Base-by-base conservation (phyloP, 2,113 vertebrate genomes). In the Mus pahari region DNA sequence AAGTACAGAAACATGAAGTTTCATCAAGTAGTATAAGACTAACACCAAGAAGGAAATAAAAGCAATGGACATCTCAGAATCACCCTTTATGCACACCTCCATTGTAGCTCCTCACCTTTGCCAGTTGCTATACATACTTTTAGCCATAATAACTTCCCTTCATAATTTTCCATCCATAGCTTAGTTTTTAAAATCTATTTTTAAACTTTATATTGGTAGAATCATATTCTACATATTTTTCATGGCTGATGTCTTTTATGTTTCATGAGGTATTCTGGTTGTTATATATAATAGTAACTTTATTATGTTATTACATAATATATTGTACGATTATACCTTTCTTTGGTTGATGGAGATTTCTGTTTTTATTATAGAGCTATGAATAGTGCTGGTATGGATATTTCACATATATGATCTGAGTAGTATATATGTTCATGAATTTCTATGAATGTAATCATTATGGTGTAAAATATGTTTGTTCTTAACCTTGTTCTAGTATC, bases 121-220 rank as follows among this genome's bases (percentile, higher is more conserved):
- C 36, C 77, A 86, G 31, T 19, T 12, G 45, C 66, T 84, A 33
- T 19, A 5, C 42, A 28, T 66, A 68, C 42, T 64, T 64, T 75
- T 94, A 84, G 19, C 78, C 70, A 36, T 48, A 64, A 48, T 96
- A 33, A 64, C 19, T 82, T 71, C 74, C 31, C 26, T 6, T 73
- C 48, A 84, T 36, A 26, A 19, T 89, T 87, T 33, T n/a, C 12
- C 1, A 60, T 28, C 33, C 9, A 70, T 36, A 68, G 10, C 45
- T 64, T 89, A 53, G 8, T 53, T 94, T 93, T 89, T 89, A 28
- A 82, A 58, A n/a, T 83, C 14, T 39, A 24, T 83, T 83, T 81
- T 83, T 60, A 39, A 78, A 33, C 45, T 78, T 94, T 66, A 86
- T 39, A 17, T 22, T 28, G 48, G 60, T 90, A n/a, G 42, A 90